Evolutionary conservation across 2,113 vertebrate genomes (phyloP).

Genomic region (Prietella phreatophila): DNA sequence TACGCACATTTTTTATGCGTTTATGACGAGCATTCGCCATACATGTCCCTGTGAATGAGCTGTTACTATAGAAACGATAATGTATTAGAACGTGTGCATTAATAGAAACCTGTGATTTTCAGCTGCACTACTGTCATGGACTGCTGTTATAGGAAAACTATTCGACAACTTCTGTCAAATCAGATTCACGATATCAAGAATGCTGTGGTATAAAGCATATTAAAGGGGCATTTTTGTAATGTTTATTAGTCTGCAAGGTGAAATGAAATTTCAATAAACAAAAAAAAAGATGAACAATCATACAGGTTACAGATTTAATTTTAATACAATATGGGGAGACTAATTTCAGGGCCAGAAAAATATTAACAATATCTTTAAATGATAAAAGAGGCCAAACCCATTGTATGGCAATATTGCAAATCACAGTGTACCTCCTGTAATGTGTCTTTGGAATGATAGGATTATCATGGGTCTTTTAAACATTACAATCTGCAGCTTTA

Average conservation of each 20-base stretch:
- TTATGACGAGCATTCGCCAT: neutral
- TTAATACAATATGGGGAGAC: neutral
- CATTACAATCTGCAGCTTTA: neutral
- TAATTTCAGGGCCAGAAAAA: neutral
- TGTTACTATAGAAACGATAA: too few relatives aligned
- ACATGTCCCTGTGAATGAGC: neutral
- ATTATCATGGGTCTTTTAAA: neutral
- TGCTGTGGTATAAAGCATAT: neutral
- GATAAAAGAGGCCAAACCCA: neutral
- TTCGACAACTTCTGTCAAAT: neutral
- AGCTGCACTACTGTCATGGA: neutral
- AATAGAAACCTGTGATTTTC: too few relatives aligned
- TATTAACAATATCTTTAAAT: neutral
- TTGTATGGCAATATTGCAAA: neutral
- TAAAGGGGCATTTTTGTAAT: neutral
- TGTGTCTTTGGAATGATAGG: neutral
- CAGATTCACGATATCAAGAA: neutral
- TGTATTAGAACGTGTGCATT: too few relatives aligned
- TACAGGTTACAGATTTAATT: neutral
- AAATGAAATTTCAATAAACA: neutral
- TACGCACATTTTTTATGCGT: neutral
- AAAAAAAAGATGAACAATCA: neutral
- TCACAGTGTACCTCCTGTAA: neutral
- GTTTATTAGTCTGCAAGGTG: neutral
- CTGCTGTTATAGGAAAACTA: neutral